Evolutionary conservation across 2,113 vertebrate genomes (phyloP).

Genomic region (Scytalopus superciliaris): DNA sequence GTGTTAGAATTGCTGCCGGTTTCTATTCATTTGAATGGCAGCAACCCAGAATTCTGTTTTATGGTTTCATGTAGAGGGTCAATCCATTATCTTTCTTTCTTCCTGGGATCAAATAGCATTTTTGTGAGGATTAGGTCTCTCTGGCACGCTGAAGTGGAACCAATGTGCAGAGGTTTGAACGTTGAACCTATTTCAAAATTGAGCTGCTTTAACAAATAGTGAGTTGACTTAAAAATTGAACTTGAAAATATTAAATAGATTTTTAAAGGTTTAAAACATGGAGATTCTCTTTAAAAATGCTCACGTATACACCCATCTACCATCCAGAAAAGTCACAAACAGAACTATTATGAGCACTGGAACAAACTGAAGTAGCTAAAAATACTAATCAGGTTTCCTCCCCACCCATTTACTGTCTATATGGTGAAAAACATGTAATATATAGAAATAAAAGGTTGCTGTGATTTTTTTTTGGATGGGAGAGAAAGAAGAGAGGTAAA

Average conservation of each 20-base stretch:
- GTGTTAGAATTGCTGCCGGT: conserved; percentile 75
- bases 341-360: background rate
- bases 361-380: background rate
- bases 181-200: conserved; percentile 66
- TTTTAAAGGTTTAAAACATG: conserved; percentile 60
- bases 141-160: conserved; percentile 49
- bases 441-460: background rate
- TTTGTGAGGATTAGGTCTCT: conserved; percentile 67
- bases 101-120: conserved; percentile 74
- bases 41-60: conserved; percentile 64
- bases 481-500: background rate
- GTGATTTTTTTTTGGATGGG: background rate
- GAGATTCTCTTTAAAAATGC: conserved; percentile 21
- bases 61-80: conserved; percentile 64
- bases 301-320: background rate
- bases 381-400: background rate
- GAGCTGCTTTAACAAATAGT: conserved; percentile 52
- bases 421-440: background rate
- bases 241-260: conserved; percentile 61
- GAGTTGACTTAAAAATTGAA: conserved; percentile 59
- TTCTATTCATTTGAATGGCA: conserved; percentile 79
- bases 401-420: background rate
- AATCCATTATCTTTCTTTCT: conserved; percentile 73
- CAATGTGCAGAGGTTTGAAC: conserved; percentile 41
- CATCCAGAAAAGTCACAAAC: background rate